Evolutionary conservation across 2,113 vertebrate species (phyloP), one percentile per base, ranked within the genome.

Genomic region (Calyptomena viridis): DNA sequence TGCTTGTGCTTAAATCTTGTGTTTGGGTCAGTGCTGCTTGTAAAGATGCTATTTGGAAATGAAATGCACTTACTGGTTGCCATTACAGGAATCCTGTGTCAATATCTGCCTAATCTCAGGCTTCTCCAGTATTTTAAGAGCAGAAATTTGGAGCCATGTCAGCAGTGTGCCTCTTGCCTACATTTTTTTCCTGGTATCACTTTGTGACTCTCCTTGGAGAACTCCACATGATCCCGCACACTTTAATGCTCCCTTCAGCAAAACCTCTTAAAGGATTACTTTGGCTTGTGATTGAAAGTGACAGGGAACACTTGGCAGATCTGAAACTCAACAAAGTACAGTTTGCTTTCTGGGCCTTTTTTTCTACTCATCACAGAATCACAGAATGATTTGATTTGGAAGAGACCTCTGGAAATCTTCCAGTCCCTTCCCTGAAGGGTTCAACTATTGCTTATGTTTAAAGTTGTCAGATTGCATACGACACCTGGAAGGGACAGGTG

Each of bases 181-280:
- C 40, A 18, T 42, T 86, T 86, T 87, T 92, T 15, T 63, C 25
- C 31, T 85, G 25, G 4, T 82, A 79, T 72, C 59, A 25, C 46
- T 93, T 66, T 76, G 40, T 75, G 62, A 62, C 53, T 89, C 53
- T 92, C 77, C 67, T 68, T 85, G 78, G 86, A 93, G 93, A 94
- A 8, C 42, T 79, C 75, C 33, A 31, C 17, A 4, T 63, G 90
- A 95, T 90, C 33, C 75, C 63, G 33, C 47, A 80, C 1, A 20
- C 52, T 85, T 31, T 86, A 94, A 55, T 66, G 50, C 83, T 94
- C 75, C 81, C 71, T 91, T 30, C 46, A 93, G 93, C 53, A 94
- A 96, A 97, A 93, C 66, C 62, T 96, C 82, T 93, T 88, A 93
- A 93, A 91, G 78, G 84, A 95, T 96, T 95, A 95, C 31, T 76